Percentiles rank a stretch among this genome's conserved stretches.
phyloP scores from a whole-genome alignment of 2,888 invertebrate species.

The Leptopterna dolabrata region DNA sequence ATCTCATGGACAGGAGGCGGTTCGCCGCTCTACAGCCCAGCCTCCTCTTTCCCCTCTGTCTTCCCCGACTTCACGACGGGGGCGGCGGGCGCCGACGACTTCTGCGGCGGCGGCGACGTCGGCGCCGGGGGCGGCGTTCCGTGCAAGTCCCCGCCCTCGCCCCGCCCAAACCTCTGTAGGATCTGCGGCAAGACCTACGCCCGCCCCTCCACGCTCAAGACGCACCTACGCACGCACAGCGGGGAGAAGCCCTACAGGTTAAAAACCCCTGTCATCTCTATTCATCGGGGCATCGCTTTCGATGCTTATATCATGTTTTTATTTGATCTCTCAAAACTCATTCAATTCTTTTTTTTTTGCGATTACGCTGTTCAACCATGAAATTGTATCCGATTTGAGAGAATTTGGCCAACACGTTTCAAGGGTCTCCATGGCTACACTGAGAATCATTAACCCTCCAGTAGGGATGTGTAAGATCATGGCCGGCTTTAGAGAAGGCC shows the following conservation, averaged over 20 bases:
- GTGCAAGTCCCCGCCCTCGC: conserved; percentile 48
- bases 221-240: conserved; percentile 95
- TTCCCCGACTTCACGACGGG: conserved; percentile 55
- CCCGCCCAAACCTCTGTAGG: conserved; percentile 86
- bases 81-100: conserved; percentile 6
- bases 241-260: conserved; percentile 90
- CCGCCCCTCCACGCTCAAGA: conserved; percentile 95
- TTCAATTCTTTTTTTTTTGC: conserved; percentile 1
- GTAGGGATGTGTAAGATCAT: too few species aligned
- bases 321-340: too few species aligned
- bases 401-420: too few species aligned
- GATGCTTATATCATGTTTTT: background rate
- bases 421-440: too few species aligned
- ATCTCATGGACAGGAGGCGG: conserved; percentile 43
- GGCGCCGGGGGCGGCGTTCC: conserved; percentile 10
- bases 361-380: too few species aligned
- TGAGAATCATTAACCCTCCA: too few species aligned
- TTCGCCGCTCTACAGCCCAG: conserved; percentile 54
- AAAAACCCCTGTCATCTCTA: conserved; percentile 55
- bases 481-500: too few species aligned
- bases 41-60: conserved; percentile 46
- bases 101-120: conserved; percentile 4
- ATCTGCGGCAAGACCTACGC: conserved; percentile 85
- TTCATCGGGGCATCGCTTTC: too few species aligned
- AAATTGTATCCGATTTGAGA: too few species aligned